Evolutionary conservation across 2,888 invertebrate genomes (phyloP), one percentile per base, ranked within the genome.

Genomic region (Mallateleia sp.): DNA sequence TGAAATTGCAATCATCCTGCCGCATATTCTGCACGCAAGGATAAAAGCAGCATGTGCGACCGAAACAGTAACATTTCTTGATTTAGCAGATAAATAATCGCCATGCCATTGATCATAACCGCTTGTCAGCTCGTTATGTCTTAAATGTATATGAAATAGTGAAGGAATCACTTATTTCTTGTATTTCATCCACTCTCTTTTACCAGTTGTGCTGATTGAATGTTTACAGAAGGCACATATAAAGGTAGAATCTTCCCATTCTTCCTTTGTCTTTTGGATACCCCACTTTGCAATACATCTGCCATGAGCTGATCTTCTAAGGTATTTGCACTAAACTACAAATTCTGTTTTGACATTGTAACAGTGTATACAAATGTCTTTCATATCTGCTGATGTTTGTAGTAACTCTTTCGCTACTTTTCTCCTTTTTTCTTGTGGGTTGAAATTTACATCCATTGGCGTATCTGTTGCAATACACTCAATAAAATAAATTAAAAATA

Each of bases 161-260:
- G n/a, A n/a, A n/a, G n/a, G n/a, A n/a, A n/a, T n/a, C n/a, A n/a
- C n/a, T n/a, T n/a, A n/a, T n/a, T n/a, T n/a, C n/a, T n/a, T n/a
- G n/a, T n/a, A n/a, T n/a, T n/a, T 14, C 71, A 71, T 71, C 71
- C 71, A 71, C 38, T 71, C 56, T 9, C 56, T 2, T 56, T 71
- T 71, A 2, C 28, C 28, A 1, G 14, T 14, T 28, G n/a, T n/a
- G n/a, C n/a, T n/a, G n/a, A n/a, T n/a, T n/a, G n/a, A n/a, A n/a
- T n/a, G n/a, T n/a, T 24, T 28, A 34, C 71, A 71, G 38, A 25
- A 28, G 5, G 28, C 28, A 8, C 28, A 28, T 6, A 28, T 28
- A 28, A 28, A 28, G 8, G 5, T 28, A 6, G 8, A 4, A 28
- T 64, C 9, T 25, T 58, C 18, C 71, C 69, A 80, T 28, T 80